These are phyloP conservation scores for Microvelia longipes DNA, from an alignment of 1,140 invertebrate genomes.

Conservation along the genomic window DNA sequence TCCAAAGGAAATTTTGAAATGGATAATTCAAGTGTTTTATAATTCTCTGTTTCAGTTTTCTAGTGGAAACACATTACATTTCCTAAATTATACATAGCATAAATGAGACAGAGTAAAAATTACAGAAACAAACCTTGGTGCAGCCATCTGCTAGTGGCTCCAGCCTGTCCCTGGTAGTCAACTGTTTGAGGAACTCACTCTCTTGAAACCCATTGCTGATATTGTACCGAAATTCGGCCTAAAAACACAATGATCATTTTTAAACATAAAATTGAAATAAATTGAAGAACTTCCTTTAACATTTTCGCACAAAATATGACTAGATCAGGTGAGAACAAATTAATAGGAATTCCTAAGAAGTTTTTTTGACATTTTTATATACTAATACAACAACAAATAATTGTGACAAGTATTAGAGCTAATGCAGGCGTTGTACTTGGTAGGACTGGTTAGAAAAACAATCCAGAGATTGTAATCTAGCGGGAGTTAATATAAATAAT, in stretches of 20 bases:
- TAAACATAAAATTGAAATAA: no score
- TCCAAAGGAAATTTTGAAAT: background rate
- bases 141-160: conserved; percentile 81
- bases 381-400: no score
- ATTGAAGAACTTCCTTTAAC: no score
- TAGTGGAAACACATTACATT: background rate
- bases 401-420: no score
- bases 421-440: no score
- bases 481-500: no score
- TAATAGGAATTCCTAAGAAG: no score
- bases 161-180: conserved; percentile 58
- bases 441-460: no score
- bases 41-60: background rate
- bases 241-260: background rate
- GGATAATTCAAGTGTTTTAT: background rate
- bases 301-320: no score
- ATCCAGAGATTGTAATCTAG: no score
- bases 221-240: conserved; percentile 63
- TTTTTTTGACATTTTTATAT: no score
- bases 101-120: background rate
- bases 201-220: conserved; percentile 82
- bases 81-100: background rate
- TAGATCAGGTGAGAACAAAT: no score
- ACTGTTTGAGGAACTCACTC: conserved; percentile 68
- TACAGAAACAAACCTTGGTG: conserved; percentile 45